Conservation (phyloP, 2,113 vertebrate species). For the Nyctereutes procyonoides region DNA sequence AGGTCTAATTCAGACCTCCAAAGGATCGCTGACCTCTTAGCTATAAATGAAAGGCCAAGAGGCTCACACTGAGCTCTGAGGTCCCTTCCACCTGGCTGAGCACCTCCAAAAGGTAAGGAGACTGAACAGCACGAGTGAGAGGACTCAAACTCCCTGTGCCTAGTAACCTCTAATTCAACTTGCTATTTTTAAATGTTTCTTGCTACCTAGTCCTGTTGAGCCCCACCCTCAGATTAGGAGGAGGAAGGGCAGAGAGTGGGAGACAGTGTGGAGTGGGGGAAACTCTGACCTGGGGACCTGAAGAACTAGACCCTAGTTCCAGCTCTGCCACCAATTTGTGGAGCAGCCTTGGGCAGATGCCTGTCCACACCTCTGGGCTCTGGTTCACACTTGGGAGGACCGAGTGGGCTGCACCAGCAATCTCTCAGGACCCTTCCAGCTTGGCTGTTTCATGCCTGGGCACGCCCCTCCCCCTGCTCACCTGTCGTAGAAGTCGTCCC, state of each 20-base stretch:
- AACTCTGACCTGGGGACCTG: not conserved
- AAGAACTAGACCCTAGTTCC: constrained; percentile 20
- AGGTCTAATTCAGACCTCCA: constrained; percentile 10
- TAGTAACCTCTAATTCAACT: not conserved
- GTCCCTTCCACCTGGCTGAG: not conserved
- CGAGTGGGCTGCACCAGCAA: constrained; percentile 66
- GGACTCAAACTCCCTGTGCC: not conserved
- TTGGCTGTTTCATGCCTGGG: constrained; percentile 72
- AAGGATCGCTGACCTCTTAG: not conserved
- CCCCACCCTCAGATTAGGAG: not conserved
- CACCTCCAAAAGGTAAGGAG: not conserved
- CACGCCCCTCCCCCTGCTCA: constrained; percentile 83
- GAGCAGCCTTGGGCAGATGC: constrained; percentile 34
- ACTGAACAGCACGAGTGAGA: not conserved
- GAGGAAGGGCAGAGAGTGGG: not conserved
- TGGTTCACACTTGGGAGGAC: constrained; percentile 34
- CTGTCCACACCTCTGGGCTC: constrained; percentile 52
- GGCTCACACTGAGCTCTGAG: constrained; percentile 11
- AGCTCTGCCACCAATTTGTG: constrained; percentile 47
- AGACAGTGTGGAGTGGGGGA: not conserved
- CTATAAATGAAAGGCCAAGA: constrained; percentile 1
- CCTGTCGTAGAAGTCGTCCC: constrained; percentile 95
- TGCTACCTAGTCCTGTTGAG: not conserved
- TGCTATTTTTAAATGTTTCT: not conserved
- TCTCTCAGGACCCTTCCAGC: constrained; percentile 73